Evolutionary conservation across 2,797 vertebrate species (phyloP).

Genomic region (Falco cherrug): DNA sequence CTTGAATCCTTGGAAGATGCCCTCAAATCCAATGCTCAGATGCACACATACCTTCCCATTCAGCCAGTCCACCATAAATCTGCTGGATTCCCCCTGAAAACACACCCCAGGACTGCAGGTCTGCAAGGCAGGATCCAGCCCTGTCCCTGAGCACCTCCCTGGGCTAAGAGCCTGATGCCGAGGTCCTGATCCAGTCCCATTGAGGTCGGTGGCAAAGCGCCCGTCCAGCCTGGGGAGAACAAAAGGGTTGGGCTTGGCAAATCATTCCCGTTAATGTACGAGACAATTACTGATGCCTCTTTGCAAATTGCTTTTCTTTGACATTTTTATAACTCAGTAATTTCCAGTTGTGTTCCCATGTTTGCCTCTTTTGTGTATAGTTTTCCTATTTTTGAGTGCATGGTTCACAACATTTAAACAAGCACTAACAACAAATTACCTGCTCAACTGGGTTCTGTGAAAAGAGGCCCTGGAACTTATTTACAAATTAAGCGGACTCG

Average conservation of each 20-base stretch:
- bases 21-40: not conserved
- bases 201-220: slow-evolving; percentile 40
- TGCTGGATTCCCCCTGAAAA: not conserved
- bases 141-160: not conserved
- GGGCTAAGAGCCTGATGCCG: not conserved
- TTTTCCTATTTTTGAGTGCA: slow-evolving; percentile 66
- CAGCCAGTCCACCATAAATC: not conserved
- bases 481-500: slow-evolving; percentile 46
- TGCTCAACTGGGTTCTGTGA: slow-evolving; percentile 69
- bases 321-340: slow-evolving; percentile 63
- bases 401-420: slow-evolving; percentile 71
- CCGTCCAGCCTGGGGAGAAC: slow-evolving; percentile 21
- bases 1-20: not conserved
- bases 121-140: not conserved
- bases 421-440: slow-evolving; percentile 70
- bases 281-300: slow-evolving; percentile 60
- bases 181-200: not conserved
- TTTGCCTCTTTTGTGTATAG: slow-evolving; percentile 68
- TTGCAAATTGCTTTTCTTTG: slow-evolving; percentile 63
- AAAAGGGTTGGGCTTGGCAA: slow-evolving; percentile 61
- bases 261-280: slow-evolving; percentile 45
- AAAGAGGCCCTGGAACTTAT: slow-evolving; percentile 55
- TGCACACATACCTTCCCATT: accelerated
- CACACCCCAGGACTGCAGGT: not conserved
- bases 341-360: slow-evolving; percentile 64